Evolutionary conservation across 2,888 invertebrate species (phyloP).

Genomic region (Lepas anatifera): DNA sequence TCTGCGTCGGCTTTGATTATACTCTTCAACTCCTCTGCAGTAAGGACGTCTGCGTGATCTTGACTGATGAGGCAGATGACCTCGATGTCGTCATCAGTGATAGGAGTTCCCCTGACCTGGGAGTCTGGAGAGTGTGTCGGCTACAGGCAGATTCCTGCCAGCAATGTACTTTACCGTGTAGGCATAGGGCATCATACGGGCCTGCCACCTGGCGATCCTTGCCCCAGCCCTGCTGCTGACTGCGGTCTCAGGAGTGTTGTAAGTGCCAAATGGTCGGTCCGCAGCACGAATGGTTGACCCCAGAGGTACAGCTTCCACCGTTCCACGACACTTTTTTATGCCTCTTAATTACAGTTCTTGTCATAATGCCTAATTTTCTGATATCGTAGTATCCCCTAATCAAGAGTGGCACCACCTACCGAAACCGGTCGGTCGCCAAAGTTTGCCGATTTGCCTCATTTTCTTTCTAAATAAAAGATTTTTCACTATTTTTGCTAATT

Average conservation of each 20-base stretch:
- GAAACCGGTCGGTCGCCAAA: too few species aligned
- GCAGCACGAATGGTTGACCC: not conserved
- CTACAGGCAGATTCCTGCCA: not conserved
- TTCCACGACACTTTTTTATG: too few species aligned
- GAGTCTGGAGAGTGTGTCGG: not conserved
- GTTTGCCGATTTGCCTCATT: too few species aligned
- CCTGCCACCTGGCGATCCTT: not conserved
- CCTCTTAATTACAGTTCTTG: too few species aligned
- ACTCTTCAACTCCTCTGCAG: not conserved
- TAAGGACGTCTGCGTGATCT: not conserved
- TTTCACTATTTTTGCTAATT: too few species aligned
- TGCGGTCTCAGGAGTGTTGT: not conserved
- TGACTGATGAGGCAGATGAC: not conserved
- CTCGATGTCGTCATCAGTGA: not conserved
- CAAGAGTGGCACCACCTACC: too few species aligned
- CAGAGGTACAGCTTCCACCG: not conserved
- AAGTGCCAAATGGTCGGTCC: not conserved
- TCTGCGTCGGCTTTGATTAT: not conserved
- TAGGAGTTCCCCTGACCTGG: not conserved
- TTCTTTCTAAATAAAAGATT: too few species aligned
- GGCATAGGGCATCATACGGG: not conserved
- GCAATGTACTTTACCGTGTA: not conserved
- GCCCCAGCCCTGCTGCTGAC: not conserved
- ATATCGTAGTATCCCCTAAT: too few species aligned
- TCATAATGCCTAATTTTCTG: too few species aligned